phyloP scores from a whole-genome alignment of 2,797 vertebrate genomes.

The Tachyglossus aculeatus region DNA sequence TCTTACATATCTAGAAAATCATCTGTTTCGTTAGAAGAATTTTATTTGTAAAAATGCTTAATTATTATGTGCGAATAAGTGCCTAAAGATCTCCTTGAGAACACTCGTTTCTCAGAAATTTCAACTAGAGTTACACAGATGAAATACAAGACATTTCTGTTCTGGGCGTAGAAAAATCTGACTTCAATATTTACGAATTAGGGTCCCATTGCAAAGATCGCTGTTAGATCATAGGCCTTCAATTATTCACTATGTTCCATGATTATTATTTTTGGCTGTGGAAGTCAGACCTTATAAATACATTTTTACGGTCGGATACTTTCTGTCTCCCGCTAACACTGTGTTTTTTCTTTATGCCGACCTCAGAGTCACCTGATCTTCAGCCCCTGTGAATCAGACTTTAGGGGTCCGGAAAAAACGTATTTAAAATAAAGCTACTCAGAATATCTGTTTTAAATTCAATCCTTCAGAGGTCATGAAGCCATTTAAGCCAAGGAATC shows the following conservation, averaged over 20 bases:
- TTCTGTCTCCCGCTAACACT: slow-evolving; percentile 24
- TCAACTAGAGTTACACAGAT: slow-evolving; percentile 42
- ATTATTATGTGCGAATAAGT: slow-evolving; percentile 56
- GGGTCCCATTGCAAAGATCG: slow-evolving; percentile 61
- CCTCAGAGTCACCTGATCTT: slow-evolving; percentile 58
- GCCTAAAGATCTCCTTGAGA: slow-evolving; percentile 35
- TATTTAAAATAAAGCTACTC: slow-evolving; percentile 29
- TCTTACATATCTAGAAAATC: slow-evolving; percentile 53
- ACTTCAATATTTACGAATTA: slow-evolving; percentile 68
- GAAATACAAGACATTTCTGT: slow-evolving; percentile 41
- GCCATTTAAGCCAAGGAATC: slow-evolving; percentile 13
- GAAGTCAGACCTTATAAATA: slow-evolving; percentile 63
- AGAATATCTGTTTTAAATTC: slow-evolving; percentile 14
- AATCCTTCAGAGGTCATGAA: not conserved
- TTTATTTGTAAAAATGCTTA: slow-evolving; percentile 53
- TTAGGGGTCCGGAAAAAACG: not conserved
- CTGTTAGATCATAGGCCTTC: slow-evolving; percentile 68
- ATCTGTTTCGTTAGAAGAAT: slow-evolving; percentile 37
- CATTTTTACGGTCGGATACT: slow-evolving; percentile 58
- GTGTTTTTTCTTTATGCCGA: slow-evolving; percentile 35
- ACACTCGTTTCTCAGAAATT: slow-evolving; percentile 48
- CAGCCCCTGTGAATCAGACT: slow-evolving; percentile 47
- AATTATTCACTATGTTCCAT: slow-evolving; percentile 66
- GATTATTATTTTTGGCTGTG: slow-evolving; percentile 67
- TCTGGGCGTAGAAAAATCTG: slow-evolving; percentile 52